phyloP scores from a whole-genome alignment of 2,888 invertebrate genomes.

The Rotaria macrura region DNA sequence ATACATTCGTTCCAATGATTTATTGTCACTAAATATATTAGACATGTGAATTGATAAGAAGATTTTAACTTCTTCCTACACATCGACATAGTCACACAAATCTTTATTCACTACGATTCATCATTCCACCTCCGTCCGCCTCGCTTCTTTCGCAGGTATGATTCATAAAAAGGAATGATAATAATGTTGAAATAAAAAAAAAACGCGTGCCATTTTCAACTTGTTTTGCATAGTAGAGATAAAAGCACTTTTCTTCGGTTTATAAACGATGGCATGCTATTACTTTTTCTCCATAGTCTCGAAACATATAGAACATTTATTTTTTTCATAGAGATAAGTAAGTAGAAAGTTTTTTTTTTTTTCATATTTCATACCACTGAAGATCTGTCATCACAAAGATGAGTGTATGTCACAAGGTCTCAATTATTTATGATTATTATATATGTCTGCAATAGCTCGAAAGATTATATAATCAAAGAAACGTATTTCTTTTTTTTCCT shows the following conservation, averaged over 20 bases:
- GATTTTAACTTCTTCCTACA: not conserved
- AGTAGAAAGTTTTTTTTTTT: not conserved
- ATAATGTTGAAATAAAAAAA: not conserved
- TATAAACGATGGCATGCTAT: not conserved
- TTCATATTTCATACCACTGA: not conserved
- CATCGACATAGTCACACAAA: not conserved
- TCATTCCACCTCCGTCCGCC: not conserved
- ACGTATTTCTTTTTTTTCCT: not conserved
- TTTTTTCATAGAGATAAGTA: not conserved
- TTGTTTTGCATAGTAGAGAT: not conserved
- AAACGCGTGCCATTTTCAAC: not conserved
- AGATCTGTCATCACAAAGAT: conserved; percentile 8
- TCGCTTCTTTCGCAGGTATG: not conserved
- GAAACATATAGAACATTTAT: not conserved
- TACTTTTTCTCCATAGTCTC: not conserved
- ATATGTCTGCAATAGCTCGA: not conserved
- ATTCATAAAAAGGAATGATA: not conserved
- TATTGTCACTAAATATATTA: not conserved
- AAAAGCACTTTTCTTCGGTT: not conserved
- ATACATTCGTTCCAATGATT: not conserved
- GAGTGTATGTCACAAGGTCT: not conserved
- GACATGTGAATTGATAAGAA: not conserved
- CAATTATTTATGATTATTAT: conserved; percentile 4
- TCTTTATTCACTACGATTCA: not conserved
- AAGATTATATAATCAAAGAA: not conserved